These are phyloP conservation scores for Ricordea florida DNA, from an alignment of 92 coral and sea anemone genomes.

Conservation along the genomic window DNA sequence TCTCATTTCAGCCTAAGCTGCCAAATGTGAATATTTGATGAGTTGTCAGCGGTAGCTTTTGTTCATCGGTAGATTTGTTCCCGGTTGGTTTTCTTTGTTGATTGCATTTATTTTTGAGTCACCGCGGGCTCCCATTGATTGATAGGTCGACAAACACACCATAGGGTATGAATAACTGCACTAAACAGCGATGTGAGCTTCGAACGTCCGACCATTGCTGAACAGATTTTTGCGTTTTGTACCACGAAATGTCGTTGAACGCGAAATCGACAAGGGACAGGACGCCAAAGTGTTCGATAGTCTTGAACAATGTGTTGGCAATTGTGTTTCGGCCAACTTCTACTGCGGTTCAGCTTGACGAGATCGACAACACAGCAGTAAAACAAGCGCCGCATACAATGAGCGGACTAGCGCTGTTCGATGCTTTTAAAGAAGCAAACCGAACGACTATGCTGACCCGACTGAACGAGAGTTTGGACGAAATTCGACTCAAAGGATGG, in stretches of 20 bases:
- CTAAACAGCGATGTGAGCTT: neutral
- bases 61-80: constrained; percentile 22
- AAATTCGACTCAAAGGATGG: constrained; percentile 89
- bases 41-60: constrained; percentile 20
- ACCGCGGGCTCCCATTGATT: constrained; percentile 11
- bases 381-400: constrained; percentile 37
- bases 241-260: constrained; percentile 48
- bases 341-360: constrained; percentile 8
- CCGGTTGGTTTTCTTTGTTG: constrained; percentile 5
- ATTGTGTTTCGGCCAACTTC: constrained; percentile 65
- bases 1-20: neutral
- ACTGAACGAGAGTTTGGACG: constrained; percentile 78
- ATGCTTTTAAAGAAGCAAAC: constrained; percentile 73
- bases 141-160: constrained; percentile 16
- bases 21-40: constrained; percentile 7
- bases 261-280: constrained; percentile 63
- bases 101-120: constrained; percentile 33
- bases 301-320: constrained; percentile 74
- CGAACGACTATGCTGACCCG: constrained; percentile 73
- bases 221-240: neutral
- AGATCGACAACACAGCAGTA: neutral
- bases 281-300: constrained; percentile 72
- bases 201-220: neutral
- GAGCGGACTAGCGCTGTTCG: constrained; percentile 54
- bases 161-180: constrained; percentile 13